Conservation (phyloP, 2,797 vertebrate genomes). For the Tenualosa ilisha region DNA sequence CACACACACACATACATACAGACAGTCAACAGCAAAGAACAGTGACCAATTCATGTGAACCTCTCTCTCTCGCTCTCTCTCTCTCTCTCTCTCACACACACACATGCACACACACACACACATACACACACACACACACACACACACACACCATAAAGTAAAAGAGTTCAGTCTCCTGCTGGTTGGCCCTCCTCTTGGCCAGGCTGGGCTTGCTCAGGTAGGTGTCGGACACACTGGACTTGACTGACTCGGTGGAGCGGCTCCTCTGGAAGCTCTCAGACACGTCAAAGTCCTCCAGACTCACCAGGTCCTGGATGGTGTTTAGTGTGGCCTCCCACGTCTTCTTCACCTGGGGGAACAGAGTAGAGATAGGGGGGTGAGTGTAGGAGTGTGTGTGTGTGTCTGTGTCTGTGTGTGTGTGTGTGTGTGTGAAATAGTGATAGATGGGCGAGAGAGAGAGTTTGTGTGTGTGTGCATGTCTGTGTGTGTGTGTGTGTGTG, state of each 20-base stretch:
- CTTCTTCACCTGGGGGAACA: slow-evolving; percentile 87
- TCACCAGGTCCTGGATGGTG: slow-evolving; percentile 96
- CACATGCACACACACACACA: neutral
- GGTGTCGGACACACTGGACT: slow-evolving; percentile 94
- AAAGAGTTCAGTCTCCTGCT: slow-evolving; percentile 98
- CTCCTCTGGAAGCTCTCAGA: slow-evolving; percentile 98
- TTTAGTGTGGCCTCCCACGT: slow-evolving; percentile 94
- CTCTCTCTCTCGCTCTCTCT: no score
- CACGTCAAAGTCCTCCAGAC: slow-evolving; percentile 93
- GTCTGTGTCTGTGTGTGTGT: neutral
- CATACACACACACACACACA: slow-evolving; percentile 15
- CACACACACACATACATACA: neutral
- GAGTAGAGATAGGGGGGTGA: neutral
- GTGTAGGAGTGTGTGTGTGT: neutral
- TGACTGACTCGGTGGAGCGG: slow-evolving; percentile 96
- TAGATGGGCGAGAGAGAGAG: slow-evolving; percentile 24
- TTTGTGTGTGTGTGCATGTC: slow-evolving; percentile 34
- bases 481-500: slow-evolving; percentile 38
- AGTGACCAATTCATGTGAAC: no score
- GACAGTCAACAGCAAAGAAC: no score
- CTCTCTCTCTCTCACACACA: no score
- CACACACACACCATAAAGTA: slow-evolving; percentile 89
- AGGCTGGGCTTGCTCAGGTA: slow-evolving; percentile 99
- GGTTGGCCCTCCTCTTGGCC: slow-evolving; percentile 93
- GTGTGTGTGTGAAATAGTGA: neutral